Conservation (phyloP, 2,888 invertebrate genomes). For the Ophioninae sp. region DNA sequence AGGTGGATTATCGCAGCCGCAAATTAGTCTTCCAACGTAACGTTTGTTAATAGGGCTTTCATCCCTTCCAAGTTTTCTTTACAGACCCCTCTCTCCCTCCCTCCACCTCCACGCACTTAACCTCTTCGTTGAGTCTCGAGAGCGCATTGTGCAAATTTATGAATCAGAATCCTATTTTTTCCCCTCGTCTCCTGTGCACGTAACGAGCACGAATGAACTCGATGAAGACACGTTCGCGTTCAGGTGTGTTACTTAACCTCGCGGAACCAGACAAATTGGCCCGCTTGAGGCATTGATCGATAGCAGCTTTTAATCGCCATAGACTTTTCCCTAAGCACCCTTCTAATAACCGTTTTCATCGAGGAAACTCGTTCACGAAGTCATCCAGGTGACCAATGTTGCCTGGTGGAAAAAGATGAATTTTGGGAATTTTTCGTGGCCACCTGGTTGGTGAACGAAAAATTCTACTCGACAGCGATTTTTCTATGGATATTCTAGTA, state of each 20-base stretch:
- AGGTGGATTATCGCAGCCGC: conserved; percentile 61
- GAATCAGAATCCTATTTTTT: conserved; percentile 37
- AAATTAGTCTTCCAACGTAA: conserved; percentile 61
- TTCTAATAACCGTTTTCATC: conserved; percentile 4
- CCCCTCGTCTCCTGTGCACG: neutral
- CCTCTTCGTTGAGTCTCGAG: conserved; percentile 38
- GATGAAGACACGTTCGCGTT: conserved; percentile 40
- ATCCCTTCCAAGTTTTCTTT: neutral
- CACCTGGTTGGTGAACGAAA: neutral
- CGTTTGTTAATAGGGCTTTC: conserved; percentile 50
- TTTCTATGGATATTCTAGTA: neutral
- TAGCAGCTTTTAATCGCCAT: conserved; percentile 24
- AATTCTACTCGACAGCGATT: neutral
- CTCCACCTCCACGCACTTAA: conserved; percentile 48
- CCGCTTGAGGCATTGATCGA: conserved; percentile 49
- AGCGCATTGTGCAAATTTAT: conserved; percentile 42
- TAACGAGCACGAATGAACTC: conserved; percentile 13
- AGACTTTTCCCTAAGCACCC: conserved; percentile 18
- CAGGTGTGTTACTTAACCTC: conserved; percentile 47
- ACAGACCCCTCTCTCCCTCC: neutral
- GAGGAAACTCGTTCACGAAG: neutral
- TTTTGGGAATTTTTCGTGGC: neutral
- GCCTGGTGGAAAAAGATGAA: neutral
- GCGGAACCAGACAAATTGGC: conserved; percentile 13
- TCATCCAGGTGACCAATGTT: neutral